Evolutionary conservation across 2,888 invertebrate species (phyloP).

Genomic region (Noctua comes): DNA sequence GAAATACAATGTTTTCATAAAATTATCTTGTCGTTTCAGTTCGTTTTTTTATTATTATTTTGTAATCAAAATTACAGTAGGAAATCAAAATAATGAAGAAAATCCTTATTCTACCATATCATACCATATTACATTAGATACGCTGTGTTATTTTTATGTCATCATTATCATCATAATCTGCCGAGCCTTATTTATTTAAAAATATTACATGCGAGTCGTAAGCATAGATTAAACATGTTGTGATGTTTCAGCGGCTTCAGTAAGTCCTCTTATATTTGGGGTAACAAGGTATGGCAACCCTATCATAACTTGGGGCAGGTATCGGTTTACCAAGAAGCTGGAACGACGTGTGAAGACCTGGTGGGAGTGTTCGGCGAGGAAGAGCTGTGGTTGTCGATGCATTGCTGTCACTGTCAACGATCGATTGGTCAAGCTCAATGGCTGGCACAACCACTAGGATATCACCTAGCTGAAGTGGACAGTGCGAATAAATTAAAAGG

Average conservation of each 20-base stretch:
- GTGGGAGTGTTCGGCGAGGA: conserved; percentile 81
- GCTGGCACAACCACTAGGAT: conserved; percentile 1
- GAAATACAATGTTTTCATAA: conserved; percentile 6
- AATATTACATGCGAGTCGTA: background rate
- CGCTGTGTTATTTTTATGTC: background rate
- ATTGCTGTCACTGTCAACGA: conserved; percentile 4
- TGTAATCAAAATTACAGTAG: no score
- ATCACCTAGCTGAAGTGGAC: background rate
- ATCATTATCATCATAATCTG: background rate
- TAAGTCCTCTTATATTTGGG: conserved; percentile 74
- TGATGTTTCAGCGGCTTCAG: conserved; percentile 39
- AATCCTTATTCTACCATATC: no score
- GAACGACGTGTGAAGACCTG: conserved; percentile 81
- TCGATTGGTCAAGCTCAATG: background rate
- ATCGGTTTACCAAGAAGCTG: conserved; percentile 83
- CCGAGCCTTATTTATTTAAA: no score
- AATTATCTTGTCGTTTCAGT: conserved; percentile 2
- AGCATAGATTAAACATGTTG: conserved; percentile 4
- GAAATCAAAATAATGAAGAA: background rate
- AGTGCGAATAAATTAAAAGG: no score
- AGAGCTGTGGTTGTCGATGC: conserved; percentile 37
- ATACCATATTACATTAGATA: background rate
- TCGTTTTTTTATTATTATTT: no score
- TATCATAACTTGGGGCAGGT: conserved; percentile 84
- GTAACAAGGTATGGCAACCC: conserved; percentile 83